phyloP scores from a whole-genome alignment of 23 tunicate genomes.

The Halocynthia aurantium region DNA sequence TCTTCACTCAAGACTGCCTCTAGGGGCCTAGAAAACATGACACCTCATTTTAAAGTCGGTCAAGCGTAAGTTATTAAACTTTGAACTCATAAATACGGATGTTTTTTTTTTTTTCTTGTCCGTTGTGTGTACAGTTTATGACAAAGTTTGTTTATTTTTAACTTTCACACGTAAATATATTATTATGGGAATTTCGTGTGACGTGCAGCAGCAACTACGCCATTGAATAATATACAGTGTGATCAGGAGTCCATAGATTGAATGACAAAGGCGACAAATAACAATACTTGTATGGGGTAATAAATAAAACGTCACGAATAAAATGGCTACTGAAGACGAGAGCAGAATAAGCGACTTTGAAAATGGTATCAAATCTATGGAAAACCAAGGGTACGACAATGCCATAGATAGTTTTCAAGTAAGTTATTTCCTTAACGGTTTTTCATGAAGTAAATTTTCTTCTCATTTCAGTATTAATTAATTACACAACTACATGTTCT shows the following conservation, averaged over 20 bases:
- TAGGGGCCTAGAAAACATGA: too few species aligned
- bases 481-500: neutral
- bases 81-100: too few species aligned
- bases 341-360: conserved; percentile 19
- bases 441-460: neutral
- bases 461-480: neutral
- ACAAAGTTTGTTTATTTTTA: too few species aligned
- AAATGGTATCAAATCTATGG: neutral
- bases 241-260: neutral
- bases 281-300: too few species aligned
- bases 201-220: neutral
- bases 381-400: neutral
- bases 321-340: conserved; percentile 7
- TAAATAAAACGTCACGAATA: neutral
- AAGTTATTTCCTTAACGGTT: neutral
- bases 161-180: too few species aligned
- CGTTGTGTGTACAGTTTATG: too few species aligned
- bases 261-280: too few species aligned
- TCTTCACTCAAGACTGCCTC: too few species aligned
- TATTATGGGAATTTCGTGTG: too few species aligned
- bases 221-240: neutral
- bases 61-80: too few species aligned
- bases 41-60: too few species aligned
- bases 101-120: too few species aligned
- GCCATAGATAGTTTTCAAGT: conserved; percentile 18